These are phyloP conservation scores for Habrosyne pyritoides DNA, from an alignment of 2,888 invertebrate genomes.

Conservation along the genomic window DNA sequence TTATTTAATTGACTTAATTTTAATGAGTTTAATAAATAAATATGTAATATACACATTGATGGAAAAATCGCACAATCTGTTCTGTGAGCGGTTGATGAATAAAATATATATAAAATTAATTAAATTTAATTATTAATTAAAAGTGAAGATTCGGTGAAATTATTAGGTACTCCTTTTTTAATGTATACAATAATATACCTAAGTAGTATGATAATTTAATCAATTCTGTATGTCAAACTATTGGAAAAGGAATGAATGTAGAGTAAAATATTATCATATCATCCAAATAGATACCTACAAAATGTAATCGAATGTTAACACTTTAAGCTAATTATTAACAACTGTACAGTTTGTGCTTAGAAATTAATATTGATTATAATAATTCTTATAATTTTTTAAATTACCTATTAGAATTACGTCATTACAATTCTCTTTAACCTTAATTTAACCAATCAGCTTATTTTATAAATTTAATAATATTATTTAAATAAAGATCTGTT, in stretches of 20 bases:
- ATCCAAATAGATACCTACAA: not conserved
- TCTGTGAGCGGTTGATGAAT: too few relatives aligned
- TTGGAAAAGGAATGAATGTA: not conserved
- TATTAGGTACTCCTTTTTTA: too few relatives aligned
- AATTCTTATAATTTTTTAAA: conserved; percentile 13
- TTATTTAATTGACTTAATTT: not conserved
- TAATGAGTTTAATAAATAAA: not conserved
- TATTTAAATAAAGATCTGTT: conserved; percentile 12
- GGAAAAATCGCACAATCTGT: too few relatives aligned
- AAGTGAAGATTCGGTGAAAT: too few relatives aligned
- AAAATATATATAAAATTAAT: too few relatives aligned
- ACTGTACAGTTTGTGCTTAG: conserved; percentile 17
- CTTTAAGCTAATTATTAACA: conserved; percentile 2
- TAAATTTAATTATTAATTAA: too few relatives aligned
- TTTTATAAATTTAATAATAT: conserved; percentile 5
- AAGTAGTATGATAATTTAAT: too few relatives aligned
- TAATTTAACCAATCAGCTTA: conserved; percentile 12
- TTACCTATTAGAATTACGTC: conserved; percentile 28
- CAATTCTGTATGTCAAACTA: too few relatives aligned
- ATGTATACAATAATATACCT: too few relatives aligned
- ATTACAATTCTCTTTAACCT: conserved; percentile 21
- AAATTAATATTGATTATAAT: conserved; percentile 5
- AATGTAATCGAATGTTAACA: not conserved
- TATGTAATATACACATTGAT: not conserved
- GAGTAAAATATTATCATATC: not conserved